A percentile compares a stretch with the other conserved stretches of the same genome.
These are phyloP conservation scores for Monoplex corrugatus DNA, from an alignment of 2,888 invertebrate species.

Conservation along the genomic window DNA sequence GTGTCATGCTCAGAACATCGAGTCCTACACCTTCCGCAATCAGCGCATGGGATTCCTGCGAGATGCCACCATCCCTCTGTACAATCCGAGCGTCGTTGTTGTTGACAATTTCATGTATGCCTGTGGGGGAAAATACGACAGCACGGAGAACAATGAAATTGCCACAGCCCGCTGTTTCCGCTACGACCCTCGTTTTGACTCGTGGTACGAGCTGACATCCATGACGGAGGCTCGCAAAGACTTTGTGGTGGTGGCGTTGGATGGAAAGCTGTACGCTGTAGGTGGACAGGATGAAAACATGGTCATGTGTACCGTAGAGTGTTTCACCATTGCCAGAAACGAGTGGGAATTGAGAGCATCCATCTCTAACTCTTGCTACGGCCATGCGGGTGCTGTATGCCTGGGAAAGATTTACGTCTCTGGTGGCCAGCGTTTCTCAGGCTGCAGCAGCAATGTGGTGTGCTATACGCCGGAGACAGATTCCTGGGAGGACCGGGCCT, in stretches of 20 bases:
- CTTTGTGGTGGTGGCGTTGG: constrained; percentile 75
- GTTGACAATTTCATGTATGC: constrained; percentile 81
- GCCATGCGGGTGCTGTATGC: constrained; percentile 78
- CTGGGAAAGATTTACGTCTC: constrained; percentile 75
- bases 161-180: constrained; percentile 80
- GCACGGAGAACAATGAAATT: constrained; percentile 79
- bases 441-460: constrained; percentile 75
- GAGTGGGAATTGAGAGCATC: constrained; percentile 78
- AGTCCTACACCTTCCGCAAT: constrained; percentile 76
- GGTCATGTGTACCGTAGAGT: constrained; percentile 80
- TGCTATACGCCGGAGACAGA: constrained; percentile 74
- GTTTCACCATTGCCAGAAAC: constrained; percentile 76
- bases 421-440: constrained; percentile 80
- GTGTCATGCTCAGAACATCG: constrained; percentile 80
- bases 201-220: constrained; percentile 77
- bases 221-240: constrained; percentile 81
- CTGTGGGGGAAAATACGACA: constrained; percentile 81
- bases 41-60: constrained; percentile 76
- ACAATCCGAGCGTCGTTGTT: constrained; percentile 79
- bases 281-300: constrained; percentile 81
- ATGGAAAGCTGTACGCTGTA: constrained; percentile 75
- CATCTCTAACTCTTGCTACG: constrained; percentile 75
- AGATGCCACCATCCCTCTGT: constrained; percentile 78
- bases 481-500: constrained; percentile 75
- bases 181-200: constrained; percentile 75